Evolutionary conservation across 92 coral and sea anemone genomes (phyloP), one percentile per base, ranked within the genome.

Genomic region (Porites rus): DNA sequence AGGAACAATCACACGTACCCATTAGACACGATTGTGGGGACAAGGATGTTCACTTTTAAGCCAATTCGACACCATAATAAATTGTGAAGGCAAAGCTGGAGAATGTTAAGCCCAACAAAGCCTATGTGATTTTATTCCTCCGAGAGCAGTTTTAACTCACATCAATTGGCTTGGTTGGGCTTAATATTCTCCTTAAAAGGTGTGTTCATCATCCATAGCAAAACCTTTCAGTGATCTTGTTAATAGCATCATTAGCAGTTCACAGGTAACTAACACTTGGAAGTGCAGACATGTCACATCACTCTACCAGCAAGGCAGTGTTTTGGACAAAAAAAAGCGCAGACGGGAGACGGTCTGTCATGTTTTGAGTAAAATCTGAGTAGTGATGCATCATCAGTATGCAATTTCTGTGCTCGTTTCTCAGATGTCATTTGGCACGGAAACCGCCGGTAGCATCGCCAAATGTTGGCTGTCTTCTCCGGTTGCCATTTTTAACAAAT

Each of bases 261-360:
- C 88, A 28, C 25, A 76, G 59, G 80, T 91, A 19, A 91, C 89
- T 1, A 66, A 84, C 14, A 75, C 80, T 7, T 91, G 94, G 94
- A 91, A 91, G 88, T 77, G 31, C n/a, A 90, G 92, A 17, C 82
- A 87, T 51, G 78, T 91, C 25, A 69, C 86, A 12, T 91, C 92
- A 16, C 72, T 50, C 20, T 84, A 88, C 73, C 88, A 91, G 76
- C 83, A 88, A 71, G 88, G 89, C 8, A 43, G 83, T 53, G 65
- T 58, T 38, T 84, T 88, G 28, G 86, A 81, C 28, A 84, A 88
- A 77, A 75, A 79, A 38, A 92, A 92, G 56, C 89, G n/a, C 68
- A 84, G 94, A 62, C 92, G 91, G 1, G 88, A 83, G n/a, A 88
- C 76, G 11, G 82, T 89, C 6, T 58, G 77, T 51, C 89, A 85